Conservation (phyloP, 2,113 vertebrate species). For the Hiodon tergisus region DNA sequence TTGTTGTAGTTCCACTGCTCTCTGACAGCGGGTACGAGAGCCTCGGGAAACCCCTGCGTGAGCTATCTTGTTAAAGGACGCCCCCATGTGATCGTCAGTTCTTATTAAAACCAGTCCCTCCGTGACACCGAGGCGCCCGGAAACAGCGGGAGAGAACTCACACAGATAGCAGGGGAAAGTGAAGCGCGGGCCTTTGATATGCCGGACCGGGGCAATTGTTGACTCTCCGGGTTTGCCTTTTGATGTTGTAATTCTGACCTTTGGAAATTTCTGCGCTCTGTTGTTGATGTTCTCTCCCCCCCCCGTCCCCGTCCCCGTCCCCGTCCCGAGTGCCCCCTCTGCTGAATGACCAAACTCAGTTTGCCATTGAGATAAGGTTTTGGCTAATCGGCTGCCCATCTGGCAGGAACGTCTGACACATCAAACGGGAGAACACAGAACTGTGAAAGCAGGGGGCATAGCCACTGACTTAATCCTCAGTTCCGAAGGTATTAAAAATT, state of each 20-base stretch:
- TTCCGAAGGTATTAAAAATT: too few species aligned
- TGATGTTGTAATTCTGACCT: conserved; percentile 16
- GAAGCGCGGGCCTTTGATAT: background rate
- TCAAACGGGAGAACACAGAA: too few species aligned
- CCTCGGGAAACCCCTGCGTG: conserved; percentile 7
- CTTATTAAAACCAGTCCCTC: conserved; percentile 27
- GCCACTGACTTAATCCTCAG: too few species aligned
- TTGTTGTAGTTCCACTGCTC: conserved; percentile 16
- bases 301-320: too few species aligned
- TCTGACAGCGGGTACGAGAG: background rate
- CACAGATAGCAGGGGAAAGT: background rate
- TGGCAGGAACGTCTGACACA: too few species aligned
- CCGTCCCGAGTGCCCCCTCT: background rate
- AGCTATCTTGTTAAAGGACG: conserved; percentile 16
- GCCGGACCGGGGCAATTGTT: background rate
- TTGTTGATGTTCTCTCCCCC: conserved; percentile 1
- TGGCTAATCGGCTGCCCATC: too few species aligned
- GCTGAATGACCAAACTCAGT: background rate
- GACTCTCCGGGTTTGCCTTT: background rate
- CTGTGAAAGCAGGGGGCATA: too few species aligned
- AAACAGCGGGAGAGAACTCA: background rate
- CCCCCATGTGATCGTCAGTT: conserved; percentile 26
- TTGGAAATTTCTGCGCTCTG: background rate
- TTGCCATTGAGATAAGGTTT: too few species aligned
- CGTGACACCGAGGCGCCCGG: background rate